Percentiles rank a stretch among this genome's conserved stretches.
Evolutionary conservation across 2,888 invertebrate species (phyloP).

Genomic region (Eupithecia subfuscata): DNA sequence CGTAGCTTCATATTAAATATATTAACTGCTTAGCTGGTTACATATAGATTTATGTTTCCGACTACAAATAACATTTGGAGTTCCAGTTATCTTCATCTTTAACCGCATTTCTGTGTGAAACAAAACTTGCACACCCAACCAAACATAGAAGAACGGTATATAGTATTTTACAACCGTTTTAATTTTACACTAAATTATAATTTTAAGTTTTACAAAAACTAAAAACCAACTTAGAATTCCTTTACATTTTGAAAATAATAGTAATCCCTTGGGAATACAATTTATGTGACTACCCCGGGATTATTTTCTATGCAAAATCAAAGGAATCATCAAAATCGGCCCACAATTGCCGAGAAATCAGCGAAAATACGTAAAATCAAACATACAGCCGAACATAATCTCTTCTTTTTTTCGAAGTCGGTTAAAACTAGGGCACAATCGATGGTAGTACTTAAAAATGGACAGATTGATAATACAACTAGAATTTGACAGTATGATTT

Average conservation of each 20-base stretch:
- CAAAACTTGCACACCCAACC: not conserved
- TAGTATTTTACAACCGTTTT: not conserved
- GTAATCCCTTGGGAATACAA: too few relatives aligned
- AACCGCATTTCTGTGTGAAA: slow-evolving; percentile 9
- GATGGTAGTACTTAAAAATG: not conserved
- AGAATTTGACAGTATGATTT: not conserved
- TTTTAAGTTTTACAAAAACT: too few relatives aligned
- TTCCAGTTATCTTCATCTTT: slow-evolving; percentile 17
- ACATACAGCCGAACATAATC: not conserved
- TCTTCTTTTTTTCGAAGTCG: not conserved
- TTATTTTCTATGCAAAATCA: too few relatives aligned
- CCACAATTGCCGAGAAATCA: too few relatives aligned
- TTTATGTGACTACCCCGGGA: too few relatives aligned
- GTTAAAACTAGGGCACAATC: not conserved
- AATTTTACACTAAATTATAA: not conserved
- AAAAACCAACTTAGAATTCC: not conserved
- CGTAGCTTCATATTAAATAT: not conserved
- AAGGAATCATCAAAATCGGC: too few relatives aligned
- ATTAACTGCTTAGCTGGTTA: not conserved
- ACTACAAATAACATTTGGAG: not conserved
- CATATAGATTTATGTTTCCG: slow-evolving; percentile 5
- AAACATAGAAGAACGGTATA: not conserved
- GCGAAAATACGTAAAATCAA: too few relatives aligned
- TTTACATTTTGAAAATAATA: not conserved
- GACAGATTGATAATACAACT: not conserved